Evolutionary conservation across 1,140 invertebrate genomes (phyloP).

Genomic region (Formica exsecta): DNA sequence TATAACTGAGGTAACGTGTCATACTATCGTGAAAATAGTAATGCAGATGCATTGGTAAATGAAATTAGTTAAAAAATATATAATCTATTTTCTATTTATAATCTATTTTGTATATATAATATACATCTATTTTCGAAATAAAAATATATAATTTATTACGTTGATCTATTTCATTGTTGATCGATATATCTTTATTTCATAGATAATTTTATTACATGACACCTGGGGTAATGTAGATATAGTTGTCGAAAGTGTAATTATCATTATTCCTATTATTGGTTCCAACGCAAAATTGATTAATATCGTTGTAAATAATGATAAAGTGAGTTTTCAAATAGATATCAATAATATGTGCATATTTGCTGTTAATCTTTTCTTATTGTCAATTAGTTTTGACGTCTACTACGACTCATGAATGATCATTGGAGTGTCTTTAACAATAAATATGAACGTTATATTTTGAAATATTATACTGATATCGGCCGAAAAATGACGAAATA

Average conservation of each 20-base stretch:
- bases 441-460: neutral
- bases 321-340: conserved; percentile 23
- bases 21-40: neutral
- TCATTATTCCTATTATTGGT: neutral
- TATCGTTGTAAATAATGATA: conserved; percentile 19
- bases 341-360: neutral
- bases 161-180: neutral
- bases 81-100: neutral
- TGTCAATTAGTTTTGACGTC: neutral
- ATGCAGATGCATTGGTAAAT: neutral
- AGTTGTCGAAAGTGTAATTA: neutral
- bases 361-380: neutral
- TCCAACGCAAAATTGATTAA: conserved; percentile 12
- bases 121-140: neutral
- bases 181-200: neutral
- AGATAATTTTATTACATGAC: conserved; percentile 10
- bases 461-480: conserved; percentile 34
- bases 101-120: too few species aligned
- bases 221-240: conserved; percentile 19
- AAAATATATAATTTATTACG: neutral
- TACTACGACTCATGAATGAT: conserved; percentile 22
- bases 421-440: conserved; percentile 14
- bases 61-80: neutral
- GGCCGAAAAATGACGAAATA: conserved; percentile 23
- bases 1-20: conserved; percentile 2